Conservation (phyloP, 2,113 vertebrate species). For the Chroicocephalus ridibundus region DNA sequence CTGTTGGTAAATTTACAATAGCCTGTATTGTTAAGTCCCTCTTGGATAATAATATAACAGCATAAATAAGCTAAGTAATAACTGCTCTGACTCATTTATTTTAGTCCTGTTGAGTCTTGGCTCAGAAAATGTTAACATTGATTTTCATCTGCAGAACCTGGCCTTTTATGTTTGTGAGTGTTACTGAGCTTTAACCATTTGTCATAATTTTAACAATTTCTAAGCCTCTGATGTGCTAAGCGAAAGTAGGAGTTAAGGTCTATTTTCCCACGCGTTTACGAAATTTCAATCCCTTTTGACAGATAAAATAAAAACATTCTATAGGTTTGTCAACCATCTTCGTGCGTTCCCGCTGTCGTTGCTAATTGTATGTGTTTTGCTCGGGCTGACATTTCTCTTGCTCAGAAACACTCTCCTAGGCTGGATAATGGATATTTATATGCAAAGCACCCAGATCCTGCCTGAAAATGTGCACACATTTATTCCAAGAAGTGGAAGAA, state of each 20-base stretch:
- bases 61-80: conserved; percentile 68
- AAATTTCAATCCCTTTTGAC: conserved; percentile 19
- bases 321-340: not conserved
- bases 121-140: conserved; percentile 66
- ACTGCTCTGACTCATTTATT: conserved; percentile 71
- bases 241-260: conserved; percentile 44
- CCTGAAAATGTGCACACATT: not conserved
- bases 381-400: not conserved
- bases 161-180: conserved; percentile 60
- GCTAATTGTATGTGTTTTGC: not conserved
- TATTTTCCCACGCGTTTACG: conserved; percentile 12
- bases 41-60: conserved; percentile 63
- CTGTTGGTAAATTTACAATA: conserved; percentile 68
- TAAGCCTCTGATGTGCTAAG: conserved; percentile 4
- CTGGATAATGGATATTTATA: not conserved
- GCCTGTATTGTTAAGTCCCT: conserved; percentile 52
- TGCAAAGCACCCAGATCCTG: conserved; percentile 14
- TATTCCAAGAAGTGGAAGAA: not conserved
- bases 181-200: conserved; percentile 67
- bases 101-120: conserved; percentile 65
- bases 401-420: not conserved
- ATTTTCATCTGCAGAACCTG: conserved; percentile 70
- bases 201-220: conserved; percentile 42
- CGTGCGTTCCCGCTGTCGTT: accelerated
- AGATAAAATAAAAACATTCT: conserved; percentile 40